These are phyloP conservation scores for Eumacrocentrus americanus DNA, from an alignment of 2,888 invertebrate species.

Conservation along the genomic window DNA sequence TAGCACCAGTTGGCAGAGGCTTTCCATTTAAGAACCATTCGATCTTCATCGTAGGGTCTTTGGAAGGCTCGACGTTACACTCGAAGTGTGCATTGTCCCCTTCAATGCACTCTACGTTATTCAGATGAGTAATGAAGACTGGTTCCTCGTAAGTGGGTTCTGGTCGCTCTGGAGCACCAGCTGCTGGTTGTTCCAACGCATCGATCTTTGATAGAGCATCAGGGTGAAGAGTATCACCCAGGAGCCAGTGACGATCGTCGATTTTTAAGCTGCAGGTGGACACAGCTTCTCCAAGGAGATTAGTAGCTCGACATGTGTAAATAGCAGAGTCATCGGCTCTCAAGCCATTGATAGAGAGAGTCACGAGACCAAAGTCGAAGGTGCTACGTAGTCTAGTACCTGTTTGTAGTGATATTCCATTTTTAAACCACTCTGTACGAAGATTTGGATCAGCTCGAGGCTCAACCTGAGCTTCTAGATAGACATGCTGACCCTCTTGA, in stretches of 20 bases:
- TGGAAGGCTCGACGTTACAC: slow-evolving; percentile 89
- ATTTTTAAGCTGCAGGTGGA: slow-evolving; percentile 90
- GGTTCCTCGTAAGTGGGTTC: slow-evolving; percentile 85
- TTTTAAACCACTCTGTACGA: slow-evolving; percentile 91
- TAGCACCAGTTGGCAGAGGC: slow-evolving; percentile 84
- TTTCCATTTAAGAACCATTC: slow-evolving; percentile 97
- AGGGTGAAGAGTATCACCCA: slow-evolving; percentile 87
- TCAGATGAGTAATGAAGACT: slow-evolving; percentile 88
- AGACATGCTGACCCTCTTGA: slow-evolving; percentile 85
- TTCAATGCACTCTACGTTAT: slow-evolving; percentile 87
- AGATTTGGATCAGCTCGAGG: slow-evolving; percentile 88
- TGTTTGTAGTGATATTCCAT: slow-evolving; percentile 83
- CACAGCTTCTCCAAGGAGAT: slow-evolving; percentile 91
- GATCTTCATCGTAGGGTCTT: slow-evolving; percentile 87
- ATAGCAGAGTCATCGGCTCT: slow-evolving; percentile 92
- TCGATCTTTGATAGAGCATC: slow-evolving; percentile 86
- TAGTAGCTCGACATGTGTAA: slow-evolving; percentile 94
- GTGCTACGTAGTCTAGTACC: slow-evolving; percentile 91
- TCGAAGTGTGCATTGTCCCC: slow-evolving; percentile 89
- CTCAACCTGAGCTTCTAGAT: slow-evolving; percentile 88
- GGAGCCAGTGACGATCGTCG: slow-evolving; percentile 85
- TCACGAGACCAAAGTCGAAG: slow-evolving; percentile 96
- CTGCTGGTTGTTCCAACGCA: slow-evolving; percentile 81
- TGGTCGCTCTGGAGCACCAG: slow-evolving; percentile 70
- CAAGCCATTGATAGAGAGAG: slow-evolving; percentile 85